phyloP scores from a whole-genome alignment of 2,888 invertebrate genomes.

The Elysia crispata region DNA sequence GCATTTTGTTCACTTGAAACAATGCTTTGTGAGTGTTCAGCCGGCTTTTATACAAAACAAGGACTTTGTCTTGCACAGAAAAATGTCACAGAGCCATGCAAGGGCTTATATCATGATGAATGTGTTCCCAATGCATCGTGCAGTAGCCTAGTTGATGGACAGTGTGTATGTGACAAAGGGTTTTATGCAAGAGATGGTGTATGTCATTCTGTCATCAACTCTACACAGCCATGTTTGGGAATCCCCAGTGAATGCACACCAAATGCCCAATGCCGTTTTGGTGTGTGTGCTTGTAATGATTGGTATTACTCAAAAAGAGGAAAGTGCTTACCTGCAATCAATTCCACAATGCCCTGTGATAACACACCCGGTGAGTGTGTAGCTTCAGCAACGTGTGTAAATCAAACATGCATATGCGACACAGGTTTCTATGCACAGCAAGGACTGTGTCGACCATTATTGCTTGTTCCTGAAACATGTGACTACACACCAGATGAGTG shows the following conservation, averaged over 20 bases:
- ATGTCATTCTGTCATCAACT: conserved; percentile 9
- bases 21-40: conserved; percentile 34
- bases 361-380: conserved; percentile 43
- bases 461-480: conserved; percentile 23
- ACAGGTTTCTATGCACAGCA: conserved; percentile 37
- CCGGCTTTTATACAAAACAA: conserved; percentile 30
- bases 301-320: conserved; percentile 42
- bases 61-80: conserved; percentile 39
- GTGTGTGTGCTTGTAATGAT: conserved; percentile 39
- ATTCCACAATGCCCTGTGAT: conserved; percentile 33
- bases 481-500: conserved; percentile 40
- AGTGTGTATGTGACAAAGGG: conserved; percentile 27
- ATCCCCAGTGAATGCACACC: conserved; percentile 26
- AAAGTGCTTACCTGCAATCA: conserved; percentile 34
- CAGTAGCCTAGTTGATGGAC: background rate
- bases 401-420: conserved; percentile 36
- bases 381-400: conserved; percentile 34
- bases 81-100: conserved; percentile 34
- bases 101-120: conserved; percentile 19
- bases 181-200: conserved; percentile 38
- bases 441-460: conserved; percentile 19
- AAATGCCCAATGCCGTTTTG: conserved; percentile 17
- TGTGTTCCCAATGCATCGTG: conserved; percentile 46
- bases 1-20: conserved; percentile 15
- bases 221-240: conserved; percentile 26